These are phyloP conservation scores for Melikaiella ostensackeni DNA, from an alignment of 2,888 invertebrate genomes.

Conservation along the genomic window DNA sequence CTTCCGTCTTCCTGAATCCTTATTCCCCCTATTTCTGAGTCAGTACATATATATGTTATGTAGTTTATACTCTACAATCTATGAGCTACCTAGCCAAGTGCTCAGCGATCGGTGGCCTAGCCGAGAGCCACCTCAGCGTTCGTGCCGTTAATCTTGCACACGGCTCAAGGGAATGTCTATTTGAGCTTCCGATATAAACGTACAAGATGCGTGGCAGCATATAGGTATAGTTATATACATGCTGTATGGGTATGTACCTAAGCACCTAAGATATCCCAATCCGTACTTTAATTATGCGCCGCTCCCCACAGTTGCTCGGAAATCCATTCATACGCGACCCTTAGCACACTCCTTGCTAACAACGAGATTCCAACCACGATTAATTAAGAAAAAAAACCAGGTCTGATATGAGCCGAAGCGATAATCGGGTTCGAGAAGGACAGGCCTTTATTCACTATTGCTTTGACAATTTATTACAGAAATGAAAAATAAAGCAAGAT, in stretches of 20 bases:
- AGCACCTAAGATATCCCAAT: slow-evolving; percentile 21
- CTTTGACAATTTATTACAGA: too few species aligned
- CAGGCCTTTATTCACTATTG: neutral
- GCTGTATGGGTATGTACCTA: slow-evolving; percentile 24
- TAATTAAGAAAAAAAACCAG: slow-evolving; percentile 17
- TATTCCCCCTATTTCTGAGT: neutral
- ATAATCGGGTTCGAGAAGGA: neutral
- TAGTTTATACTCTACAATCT: slow-evolving; percentile 3
- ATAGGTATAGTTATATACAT: neutral
- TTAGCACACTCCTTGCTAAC: slow-evolving; percentile 22
- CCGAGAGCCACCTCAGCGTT: slow-evolving; percentile 40
- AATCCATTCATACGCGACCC: slow-evolving; percentile 36
- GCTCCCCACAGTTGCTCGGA: slow-evolving; percentile 12
- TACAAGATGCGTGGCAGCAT: slow-evolving; percentile 16
- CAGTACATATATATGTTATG: slow-evolving; percentile 1
- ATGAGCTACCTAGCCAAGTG: neutral
- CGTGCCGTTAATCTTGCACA: slow-evolving; percentile 44
- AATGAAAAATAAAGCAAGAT: too few species aligned
- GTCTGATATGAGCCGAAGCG: neutral
- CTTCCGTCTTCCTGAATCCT: slow-evolving; percentile 16
- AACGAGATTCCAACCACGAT: slow-evolving; percentile 14
- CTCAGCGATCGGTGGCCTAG: slow-evolving; percentile 27
- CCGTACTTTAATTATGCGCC: slow-evolving; percentile 20
- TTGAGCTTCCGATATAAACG: slow-evolving; percentile 43
- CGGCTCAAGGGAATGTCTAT: slow-evolving; percentile 43